phyloP scores from a whole-genome alignment of 2,113 vertebrate species.

The Cyanoramphus novaezelandiae region DNA sequence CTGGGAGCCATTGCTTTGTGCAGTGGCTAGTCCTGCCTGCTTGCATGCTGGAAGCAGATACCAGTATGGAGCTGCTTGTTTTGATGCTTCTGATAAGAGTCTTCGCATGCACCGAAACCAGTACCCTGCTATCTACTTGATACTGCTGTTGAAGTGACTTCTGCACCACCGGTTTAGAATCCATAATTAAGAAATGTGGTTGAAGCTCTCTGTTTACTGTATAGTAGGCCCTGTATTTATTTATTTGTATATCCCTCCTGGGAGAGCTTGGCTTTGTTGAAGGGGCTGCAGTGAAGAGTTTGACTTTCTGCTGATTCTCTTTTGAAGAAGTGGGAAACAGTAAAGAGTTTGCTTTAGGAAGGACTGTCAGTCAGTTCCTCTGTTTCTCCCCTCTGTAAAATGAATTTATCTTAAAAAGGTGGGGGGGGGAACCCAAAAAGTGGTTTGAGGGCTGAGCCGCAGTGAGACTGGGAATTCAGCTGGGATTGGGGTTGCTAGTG shows the following conservation, averaged over 20 bases:
- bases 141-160: not conserved
- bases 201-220: not conserved
- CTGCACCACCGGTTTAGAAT: not conserved
- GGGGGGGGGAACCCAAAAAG: too few relatives aligned
- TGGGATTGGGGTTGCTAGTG: not conserved
- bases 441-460: not conserved
- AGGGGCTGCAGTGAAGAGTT: not conserved
- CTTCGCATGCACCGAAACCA: accelerated
- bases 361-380: not conserved
- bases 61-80: not conserved
- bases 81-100: not conserved
- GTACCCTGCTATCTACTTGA: not conserved
- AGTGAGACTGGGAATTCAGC: not conserved
- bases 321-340: not conserved
- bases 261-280: not conserved
- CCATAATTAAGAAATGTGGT: not conserved
- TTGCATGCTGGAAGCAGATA: not conserved
- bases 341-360: not conserved
- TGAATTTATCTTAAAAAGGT: not conserved
- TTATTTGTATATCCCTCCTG: not conserved
- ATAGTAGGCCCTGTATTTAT: not conserved
- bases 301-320: not conserved
- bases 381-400: not conserved
- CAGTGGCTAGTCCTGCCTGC: not conserved
- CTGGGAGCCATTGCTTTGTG: accelerated